Base-by-base conservation (phyloP, 2,113 vertebrate genomes). In the Pluvialis apricaria region DNA sequence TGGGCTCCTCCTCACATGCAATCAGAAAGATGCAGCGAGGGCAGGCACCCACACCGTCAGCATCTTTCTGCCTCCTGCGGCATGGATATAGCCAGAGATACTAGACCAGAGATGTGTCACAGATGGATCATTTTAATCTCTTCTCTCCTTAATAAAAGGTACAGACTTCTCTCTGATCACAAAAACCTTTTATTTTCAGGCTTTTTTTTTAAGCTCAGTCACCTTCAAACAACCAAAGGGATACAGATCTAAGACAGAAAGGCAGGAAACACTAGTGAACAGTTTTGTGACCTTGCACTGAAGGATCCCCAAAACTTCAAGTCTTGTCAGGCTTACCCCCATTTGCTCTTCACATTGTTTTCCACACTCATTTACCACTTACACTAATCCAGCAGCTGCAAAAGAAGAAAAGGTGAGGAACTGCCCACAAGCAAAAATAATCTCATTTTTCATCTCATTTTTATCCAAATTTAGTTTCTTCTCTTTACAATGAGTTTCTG, bases 1-100 rank as follows among this genome's bases (percentile, higher is more conserved):
- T 0, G 0, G 26, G 7, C 29, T 68, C 15, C 54, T 72, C 34
- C n/a, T 3, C 1, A 9, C 1, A 5, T 18, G 29, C 36, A 20
- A 13, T 12, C 25, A 47, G 29, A 73, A 19, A 65, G 15, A 79
- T 1, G 29, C 29, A 40, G 70, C 1, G 0, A 90, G 16, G 20
- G 29, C 45, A 71, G 24, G 13, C 2, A n/a, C 14, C 18, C 29
- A 21, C 3, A 11, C 10, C 4, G 0, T 13, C n/a, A 26, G 24
- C 22, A 17, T 10, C 36, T 10, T 51, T 42, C 47, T 84, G 34
- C 16, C 34, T 82, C 73, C 21, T 0, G 0, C 4, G 2, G 36
- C 62, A 73, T 1, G 3, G 52, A 72, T 6, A 26, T 6, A 84
- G 38, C 45, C 80, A 78, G 61, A 73, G 28, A 36, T 24, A 40